Conservation (phyloP, 2,797 vertebrate genomes). For the Iguana delicatissima region DNA sequence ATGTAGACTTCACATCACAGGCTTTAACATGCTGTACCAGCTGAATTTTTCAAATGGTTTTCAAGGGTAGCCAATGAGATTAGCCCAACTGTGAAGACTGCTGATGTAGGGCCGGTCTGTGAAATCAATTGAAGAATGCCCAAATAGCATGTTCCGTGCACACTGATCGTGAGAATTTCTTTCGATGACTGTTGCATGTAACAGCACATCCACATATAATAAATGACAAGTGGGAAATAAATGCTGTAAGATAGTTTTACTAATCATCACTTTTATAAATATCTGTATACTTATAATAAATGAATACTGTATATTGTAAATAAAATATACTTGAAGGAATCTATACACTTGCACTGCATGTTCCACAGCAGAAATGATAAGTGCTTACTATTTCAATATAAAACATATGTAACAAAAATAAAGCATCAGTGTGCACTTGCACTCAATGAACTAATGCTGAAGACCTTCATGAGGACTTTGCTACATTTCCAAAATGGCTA, state of each 20-base stretch:
- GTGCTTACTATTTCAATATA: neutral
- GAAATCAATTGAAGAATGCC: conserved; percentile 3
- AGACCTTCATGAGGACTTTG: neutral
- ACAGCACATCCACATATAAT: neutral
- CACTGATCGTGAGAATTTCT: neutral
- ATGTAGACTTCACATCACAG: neutral
- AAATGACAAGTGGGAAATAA: neutral
- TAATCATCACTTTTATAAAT: neutral
- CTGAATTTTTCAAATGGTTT: conserved; percentile 8
- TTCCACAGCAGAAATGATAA: neutral
- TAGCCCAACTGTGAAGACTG: neutral
- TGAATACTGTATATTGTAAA: too few relatives aligned
- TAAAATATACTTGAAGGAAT: neutral
- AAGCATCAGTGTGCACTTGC: neutral
- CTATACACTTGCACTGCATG: neutral
- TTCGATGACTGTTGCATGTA: neutral
- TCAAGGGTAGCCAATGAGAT: conserved; percentile 18
- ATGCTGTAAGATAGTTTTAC: neutral
- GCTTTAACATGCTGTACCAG: conserved; percentile 9
- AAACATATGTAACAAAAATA: neutral
- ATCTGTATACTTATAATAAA: neutral
- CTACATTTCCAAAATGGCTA: neutral
- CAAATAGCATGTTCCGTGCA: neutral
- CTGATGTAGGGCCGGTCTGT: neutral
- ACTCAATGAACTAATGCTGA: neutral